phyloP scores from a whole-genome alignment of 2,113 vertebrate genomes.

The Bufo bufo region DNA sequence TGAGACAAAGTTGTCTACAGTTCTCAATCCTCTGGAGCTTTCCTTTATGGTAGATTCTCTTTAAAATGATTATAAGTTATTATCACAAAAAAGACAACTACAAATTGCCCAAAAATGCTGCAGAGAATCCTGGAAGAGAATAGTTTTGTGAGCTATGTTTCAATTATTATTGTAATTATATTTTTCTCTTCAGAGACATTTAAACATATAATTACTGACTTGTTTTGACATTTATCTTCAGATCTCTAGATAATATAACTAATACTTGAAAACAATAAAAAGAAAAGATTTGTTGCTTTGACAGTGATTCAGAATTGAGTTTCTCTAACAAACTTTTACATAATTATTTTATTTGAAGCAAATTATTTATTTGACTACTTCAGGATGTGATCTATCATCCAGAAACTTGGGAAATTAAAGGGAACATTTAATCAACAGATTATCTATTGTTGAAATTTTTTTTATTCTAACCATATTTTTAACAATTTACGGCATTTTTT shows the following conservation, averaged over 20 bases:
- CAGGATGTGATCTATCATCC: neutral
- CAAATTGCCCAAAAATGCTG: neutral
- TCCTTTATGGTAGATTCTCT: neutral
- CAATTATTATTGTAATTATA: slow-evolving; percentile 26
- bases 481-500: no score
- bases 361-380: slow-evolving; percentile 5
- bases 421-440: no score
- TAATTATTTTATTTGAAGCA: neutral
- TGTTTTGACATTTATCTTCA: slow-evolving; percentile 15
- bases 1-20: neutral
- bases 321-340: slow-evolving; percentile 9
- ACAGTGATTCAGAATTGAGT: slow-evolving; percentile 1
- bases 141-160: slow-evolving; percentile 8
- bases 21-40: neutral
- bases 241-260: slow-evolving; percentile 14
- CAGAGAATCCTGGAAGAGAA: neutral
- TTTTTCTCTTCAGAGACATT: slow-evolving; percentile 10
- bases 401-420: neutral
- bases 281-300: slow-evolving; percentile 11
- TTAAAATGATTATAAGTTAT: neutral
- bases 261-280: slow-evolving; percentile 13
- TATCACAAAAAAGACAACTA: neutral
- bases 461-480: no score
- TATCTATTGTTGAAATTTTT: no score
- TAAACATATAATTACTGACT: slow-evolving; percentile 9